Evolutionary conservation across 2,113 vertebrate genomes (phyloP).

Genomic region (Xerus inauris): DNA sequence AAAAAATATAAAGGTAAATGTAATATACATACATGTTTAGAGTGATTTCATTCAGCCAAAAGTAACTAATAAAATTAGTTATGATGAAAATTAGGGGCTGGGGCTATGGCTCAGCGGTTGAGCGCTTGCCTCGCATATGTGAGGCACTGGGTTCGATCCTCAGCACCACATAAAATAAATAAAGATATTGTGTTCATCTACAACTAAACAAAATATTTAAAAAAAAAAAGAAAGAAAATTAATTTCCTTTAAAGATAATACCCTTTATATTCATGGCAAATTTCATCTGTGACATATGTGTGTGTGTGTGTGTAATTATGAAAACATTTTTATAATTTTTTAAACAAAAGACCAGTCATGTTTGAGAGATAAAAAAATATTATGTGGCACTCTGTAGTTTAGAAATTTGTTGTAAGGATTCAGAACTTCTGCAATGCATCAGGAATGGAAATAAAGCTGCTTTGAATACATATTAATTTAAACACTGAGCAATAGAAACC

Average conservation of each 20-base stretch:
- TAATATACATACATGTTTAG: neutral
- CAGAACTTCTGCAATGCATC: neutral
- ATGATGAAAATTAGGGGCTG: no score
- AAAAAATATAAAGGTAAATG: neutral
- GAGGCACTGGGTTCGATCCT: no score
- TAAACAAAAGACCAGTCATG: neutral
- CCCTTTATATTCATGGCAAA: neutral
- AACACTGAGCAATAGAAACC: neutral
- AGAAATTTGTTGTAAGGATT: neutral
- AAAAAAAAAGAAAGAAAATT: neutral
- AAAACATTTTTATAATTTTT: neutral
- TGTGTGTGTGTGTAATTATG: neutral
- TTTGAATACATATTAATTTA: neutral
- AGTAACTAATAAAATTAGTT: neutral
- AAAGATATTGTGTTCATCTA: no score
- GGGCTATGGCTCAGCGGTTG: no score
- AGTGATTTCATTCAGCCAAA: conserved; percentile 54
- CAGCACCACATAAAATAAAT: no score
- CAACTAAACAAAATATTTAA: no score
- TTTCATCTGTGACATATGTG: neutral
- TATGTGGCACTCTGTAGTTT: no score
- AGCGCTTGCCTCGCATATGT: no score
- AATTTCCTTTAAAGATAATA: neutral
- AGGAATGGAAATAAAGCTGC: neutral
- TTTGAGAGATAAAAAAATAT: neutral